A percentile compares a stretch with the other conserved stretches of the same genome.
Evolutionary conservation across 2,888 invertebrate species (phyloP).

Genomic region (Philereme vetulata): DNA sequence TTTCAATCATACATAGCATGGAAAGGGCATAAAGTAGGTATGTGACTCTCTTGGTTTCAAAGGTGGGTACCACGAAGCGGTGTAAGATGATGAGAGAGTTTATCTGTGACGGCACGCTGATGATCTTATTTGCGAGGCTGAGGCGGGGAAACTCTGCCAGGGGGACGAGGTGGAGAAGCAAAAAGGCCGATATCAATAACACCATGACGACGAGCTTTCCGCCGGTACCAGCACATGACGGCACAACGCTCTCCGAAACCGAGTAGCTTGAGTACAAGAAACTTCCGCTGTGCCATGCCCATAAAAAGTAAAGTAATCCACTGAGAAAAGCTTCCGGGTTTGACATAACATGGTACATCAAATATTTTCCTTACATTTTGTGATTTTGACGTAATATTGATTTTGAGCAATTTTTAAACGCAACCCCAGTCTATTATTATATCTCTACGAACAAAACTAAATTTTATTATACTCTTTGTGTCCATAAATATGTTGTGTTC

Average conservation of each 20-base stretch:
- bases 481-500: too few species aligned
- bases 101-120: slow-evolving; percentile 53
- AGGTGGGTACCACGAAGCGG: slow-evolving; percentile 42
- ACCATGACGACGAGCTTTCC: slow-evolving; percentile 30
- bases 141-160: slow-evolving; percentile 44
- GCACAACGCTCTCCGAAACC: slow-evolving; percentile 45
- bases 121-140: slow-evolving; percentile 50
- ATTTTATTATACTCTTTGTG: too few species aligned
- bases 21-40: slow-evolving; percentile 43
- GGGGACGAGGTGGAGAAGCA: slow-evolving; percentile 42
- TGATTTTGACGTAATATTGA: too few species aligned
- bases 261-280: slow-evolving; percentile 50
- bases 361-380: slow-evolving; percentile 7
- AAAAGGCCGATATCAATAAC: slow-evolving; percentile 34
- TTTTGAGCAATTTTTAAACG: too few species aligned
- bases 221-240: slow-evolving; percentile 29
- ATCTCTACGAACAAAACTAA: too few species aligned
- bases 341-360: slow-evolving; percentile 28
- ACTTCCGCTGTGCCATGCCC: slow-evolving; percentile 51
- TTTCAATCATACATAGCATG: slow-evolving; percentile 48
- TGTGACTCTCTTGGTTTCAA: slow-evolving; percentile 46
- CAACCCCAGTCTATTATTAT: too few species aligned
- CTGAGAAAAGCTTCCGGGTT: slow-evolving; percentile 35
- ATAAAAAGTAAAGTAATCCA: slow-evolving; percentile 41
- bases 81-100: slow-evolving; percentile 51